phyloP scores from a whole-genome alignment of 2,113 vertebrate species.

The Chascanopsetta lugubris region DNA sequence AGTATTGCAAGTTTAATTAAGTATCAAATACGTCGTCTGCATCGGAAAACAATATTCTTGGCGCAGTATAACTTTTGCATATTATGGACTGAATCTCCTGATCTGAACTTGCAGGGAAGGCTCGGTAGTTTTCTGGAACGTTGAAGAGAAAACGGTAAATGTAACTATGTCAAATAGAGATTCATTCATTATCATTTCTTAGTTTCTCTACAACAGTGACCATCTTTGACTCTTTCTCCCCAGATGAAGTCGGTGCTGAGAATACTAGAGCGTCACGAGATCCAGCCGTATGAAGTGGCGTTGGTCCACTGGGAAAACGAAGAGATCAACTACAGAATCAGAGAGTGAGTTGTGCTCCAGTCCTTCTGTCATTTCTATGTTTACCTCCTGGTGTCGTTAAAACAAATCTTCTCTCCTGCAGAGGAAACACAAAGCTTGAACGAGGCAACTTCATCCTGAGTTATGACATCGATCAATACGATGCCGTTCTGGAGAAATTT shows the following conservation, averaged over 20 bases:
- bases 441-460: slow-evolving; percentile 90
- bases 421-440: slow-evolving; percentile 91
- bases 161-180: slow-evolving; percentile 38
- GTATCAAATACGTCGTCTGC: too few relatives aligned
- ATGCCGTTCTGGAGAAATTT: slow-evolving; percentile 91
- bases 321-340: slow-evolving; percentile 91
- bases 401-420: slow-evolving; percentile 58
- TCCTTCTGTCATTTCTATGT: slow-evolving; percentile 1
- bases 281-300: slow-evolving; percentile 94
- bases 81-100: background rate
- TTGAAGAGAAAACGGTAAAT: slow-evolving; percentile 92
- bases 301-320: slow-evolving; percentile 98
- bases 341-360: slow-evolving; percentile 81
- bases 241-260: slow-evolving; percentile 89
- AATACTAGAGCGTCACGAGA: slow-evolving; percentile 91
- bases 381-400: background rate
- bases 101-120: slow-evolving; percentile 86
- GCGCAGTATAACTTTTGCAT: too few relatives aligned
- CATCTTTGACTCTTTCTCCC: background rate
- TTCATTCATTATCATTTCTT: background rate
- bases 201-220: background rate
- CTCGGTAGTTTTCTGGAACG: slow-evolving; percentile 97
- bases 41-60: too few relatives aligned
- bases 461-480: slow-evolving; percentile 82
- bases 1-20: too few relatives aligned